Evolutionary conservation across 2,888 invertebrate genomes (phyloP), one percentile per base, ranked within the genome.

Genomic region (Ormia ochracea): DNA sequence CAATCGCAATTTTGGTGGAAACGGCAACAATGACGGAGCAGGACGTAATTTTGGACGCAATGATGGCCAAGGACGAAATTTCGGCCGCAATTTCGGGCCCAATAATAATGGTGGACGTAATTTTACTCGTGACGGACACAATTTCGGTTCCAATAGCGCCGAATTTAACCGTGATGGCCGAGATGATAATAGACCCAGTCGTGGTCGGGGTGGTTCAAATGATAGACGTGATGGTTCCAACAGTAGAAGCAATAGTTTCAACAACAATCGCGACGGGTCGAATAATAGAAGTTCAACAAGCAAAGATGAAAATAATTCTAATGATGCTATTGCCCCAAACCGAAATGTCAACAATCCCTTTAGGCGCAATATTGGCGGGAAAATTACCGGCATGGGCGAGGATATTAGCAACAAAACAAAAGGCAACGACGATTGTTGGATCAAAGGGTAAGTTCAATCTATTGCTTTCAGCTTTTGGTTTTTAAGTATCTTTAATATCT

Each of bases 321-420:
- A 66, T 48, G 74, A 66, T 21, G n/a, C 43, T 38, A 70, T 6
- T 14, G 19, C 36, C 19, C 9, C 52, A 9, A 48, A 56, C 14
- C 70, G 76, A 19, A 78, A 70, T 36, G 2, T 54, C 3, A 72
- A 83, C 45, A 87, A 87, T 83, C 87, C 87, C 12, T 87, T 87
- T 69, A 83, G 85, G 21, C 85, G 87, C 2, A 83, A 80, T 12
- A 78, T 69, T 19, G 85, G 82, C 31, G 59, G 82, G 0, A 72
- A 73, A 10, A 43, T 33, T 0, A 76, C 82, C 38, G 77, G 14
- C 14, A 83, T 83, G n/a, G 82, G 81, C 61, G 78, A 79, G 21
- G 56, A 69, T 41, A 73, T 48, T 31, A 9, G 31, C 17, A 19
- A 10, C n/a, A 23, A 61, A 4, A 26, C 56, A 3, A 17, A 54